Conservation (phyloP, 2,113 vertebrate species). For the Uria aalge region DNA sequence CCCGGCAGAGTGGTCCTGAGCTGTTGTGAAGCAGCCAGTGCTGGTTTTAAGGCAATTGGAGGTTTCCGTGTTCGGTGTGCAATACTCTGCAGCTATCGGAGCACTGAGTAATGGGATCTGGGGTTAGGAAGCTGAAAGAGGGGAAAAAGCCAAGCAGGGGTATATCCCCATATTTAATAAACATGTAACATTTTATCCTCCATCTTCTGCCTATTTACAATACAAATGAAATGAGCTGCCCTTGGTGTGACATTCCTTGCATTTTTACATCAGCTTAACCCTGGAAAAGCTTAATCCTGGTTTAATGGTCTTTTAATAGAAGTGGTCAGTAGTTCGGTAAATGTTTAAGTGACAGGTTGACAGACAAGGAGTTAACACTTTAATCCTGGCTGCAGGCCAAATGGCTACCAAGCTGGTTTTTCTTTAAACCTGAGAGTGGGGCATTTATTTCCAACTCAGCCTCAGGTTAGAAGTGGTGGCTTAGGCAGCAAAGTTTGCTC, state of each 20-base stretch:
- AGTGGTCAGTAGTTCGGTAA: slow-evolving; percentile 72
- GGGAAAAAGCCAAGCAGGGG: not conserved
- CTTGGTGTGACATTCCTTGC: slow-evolving; percentile 69
- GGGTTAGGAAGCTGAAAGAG: slow-evolving; percentile 22
- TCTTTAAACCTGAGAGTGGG: slow-evolving; percentile 51
- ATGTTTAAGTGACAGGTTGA: slow-evolving; percentile 78
- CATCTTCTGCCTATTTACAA: slow-evolving; percentile 46
- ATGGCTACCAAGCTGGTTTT: slow-evolving; percentile 55
- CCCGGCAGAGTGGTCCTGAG: not conserved
- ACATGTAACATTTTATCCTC: slow-evolving; percentile 44
- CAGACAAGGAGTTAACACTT: slow-evolving; percentile 60
- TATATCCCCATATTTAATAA: slow-evolving; percentile 47
- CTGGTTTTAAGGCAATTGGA: not conserved
- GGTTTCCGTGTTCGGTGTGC: not conserved
- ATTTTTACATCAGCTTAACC: slow-evolving; percentile 72
- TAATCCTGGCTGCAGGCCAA: slow-evolving; percentile 74
- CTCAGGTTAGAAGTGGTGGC: slow-evolving; percentile 23
- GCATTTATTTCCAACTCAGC: slow-evolving; percentile 34
- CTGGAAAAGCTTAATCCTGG: slow-evolving; percentile 71
- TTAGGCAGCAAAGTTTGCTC: not conserved
- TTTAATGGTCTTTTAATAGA: slow-evolving; percentile 77
- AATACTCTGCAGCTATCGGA: not conserved
- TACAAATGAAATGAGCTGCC: slow-evolving; percentile 44
- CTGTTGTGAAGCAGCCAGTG: not conserved
- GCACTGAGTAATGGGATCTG: not conserved